Conservation (phyloP, 2,797 vertebrate genomes). For the Euphonia xanthogaster region DNA sequence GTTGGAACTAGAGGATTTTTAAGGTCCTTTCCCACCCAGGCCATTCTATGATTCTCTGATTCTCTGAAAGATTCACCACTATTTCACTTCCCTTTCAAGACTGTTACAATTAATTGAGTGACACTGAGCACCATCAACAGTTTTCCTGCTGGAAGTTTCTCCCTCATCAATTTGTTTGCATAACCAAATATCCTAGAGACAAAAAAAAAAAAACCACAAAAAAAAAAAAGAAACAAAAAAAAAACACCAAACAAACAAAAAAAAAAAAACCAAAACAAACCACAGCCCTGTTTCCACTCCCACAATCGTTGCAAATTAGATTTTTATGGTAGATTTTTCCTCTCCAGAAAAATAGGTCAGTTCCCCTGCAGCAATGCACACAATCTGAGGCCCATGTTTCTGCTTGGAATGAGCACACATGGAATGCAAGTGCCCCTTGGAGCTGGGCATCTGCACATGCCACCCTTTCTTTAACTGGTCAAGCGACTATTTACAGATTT, state of each 20-base stretch:
- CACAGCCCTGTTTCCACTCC: not conserved
- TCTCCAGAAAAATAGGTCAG: slow-evolving; percentile 36
- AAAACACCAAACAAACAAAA: too few species aligned
- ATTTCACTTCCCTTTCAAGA: not conserved
- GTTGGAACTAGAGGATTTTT: not conserved
- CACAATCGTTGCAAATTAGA: not conserved
- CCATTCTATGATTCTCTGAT: not conserved
- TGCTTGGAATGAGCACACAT: not conserved
- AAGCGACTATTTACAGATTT: not conserved
- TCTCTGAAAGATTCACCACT: not conserved
- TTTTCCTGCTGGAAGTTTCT: not conserved
- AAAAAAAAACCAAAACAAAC: too few species aligned
- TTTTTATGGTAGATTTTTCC: not conserved
- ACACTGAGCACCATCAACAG: not conserved
- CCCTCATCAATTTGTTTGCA: not conserved
- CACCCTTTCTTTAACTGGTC: not conserved
- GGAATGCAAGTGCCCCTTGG: not conserved
- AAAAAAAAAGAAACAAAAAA: too few species aligned
- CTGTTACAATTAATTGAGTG: not conserved
- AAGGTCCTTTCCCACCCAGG: not conserved
- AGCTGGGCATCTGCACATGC: not conserved
- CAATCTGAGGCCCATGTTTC: not conserved
- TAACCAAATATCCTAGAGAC: not conserved
- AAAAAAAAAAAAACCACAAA: not conserved
- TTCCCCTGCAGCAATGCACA: not conserved